Percentiles rank a stretch among this genome's conserved stretches.
These are phyloP conservation scores for Myotis planiceps DNA, from an alignment of 2,797 vertebrate species.

Conservation along the genomic window DNA sequence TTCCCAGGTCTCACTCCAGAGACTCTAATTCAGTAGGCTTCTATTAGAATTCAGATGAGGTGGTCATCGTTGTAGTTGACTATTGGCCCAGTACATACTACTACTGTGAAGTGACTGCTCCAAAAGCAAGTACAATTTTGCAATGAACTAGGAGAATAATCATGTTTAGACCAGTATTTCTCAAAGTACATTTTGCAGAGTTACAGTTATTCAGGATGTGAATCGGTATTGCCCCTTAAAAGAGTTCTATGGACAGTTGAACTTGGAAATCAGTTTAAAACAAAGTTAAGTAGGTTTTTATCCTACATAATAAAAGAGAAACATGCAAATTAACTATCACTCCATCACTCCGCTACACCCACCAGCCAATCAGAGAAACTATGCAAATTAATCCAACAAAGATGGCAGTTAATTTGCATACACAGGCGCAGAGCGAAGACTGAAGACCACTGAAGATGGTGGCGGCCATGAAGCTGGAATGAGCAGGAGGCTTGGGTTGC, in stretches of 20 bases:
- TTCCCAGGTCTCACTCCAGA: neutral
- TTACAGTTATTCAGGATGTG: neutral
- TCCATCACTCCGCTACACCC: too few relatives aligned
- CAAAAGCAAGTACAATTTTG: neutral
- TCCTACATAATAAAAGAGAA: too few relatives aligned
- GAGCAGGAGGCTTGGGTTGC: too few relatives aligned
- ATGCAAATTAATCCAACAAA: too few relatives aligned
- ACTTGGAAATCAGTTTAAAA: constrained; percentile 4
- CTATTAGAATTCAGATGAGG: neutral
- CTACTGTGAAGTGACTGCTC: neutral
- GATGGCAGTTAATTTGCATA: too few relatives aligned
- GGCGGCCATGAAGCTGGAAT: too few relatives aligned
- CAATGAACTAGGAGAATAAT: neutral
- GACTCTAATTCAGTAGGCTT: neutral
- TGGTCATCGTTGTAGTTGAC: neutral
- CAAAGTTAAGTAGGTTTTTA: neutral
- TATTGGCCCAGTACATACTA: neutral
- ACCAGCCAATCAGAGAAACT: too few relatives aligned
- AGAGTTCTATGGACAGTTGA: neutral
- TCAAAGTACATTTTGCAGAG: neutral
- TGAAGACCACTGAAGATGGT: too few relatives aligned
- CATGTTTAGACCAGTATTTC: neutral
- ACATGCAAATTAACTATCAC: too few relatives aligned
- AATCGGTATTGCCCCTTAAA: neutral
- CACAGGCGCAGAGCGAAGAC: too few relatives aligned